Evolutionary conservation across 2,113 vertebrate species (phyloP), one percentile per base, ranked within the genome.

Genomic region (Ophthalmolycus amberensis): DNA sequence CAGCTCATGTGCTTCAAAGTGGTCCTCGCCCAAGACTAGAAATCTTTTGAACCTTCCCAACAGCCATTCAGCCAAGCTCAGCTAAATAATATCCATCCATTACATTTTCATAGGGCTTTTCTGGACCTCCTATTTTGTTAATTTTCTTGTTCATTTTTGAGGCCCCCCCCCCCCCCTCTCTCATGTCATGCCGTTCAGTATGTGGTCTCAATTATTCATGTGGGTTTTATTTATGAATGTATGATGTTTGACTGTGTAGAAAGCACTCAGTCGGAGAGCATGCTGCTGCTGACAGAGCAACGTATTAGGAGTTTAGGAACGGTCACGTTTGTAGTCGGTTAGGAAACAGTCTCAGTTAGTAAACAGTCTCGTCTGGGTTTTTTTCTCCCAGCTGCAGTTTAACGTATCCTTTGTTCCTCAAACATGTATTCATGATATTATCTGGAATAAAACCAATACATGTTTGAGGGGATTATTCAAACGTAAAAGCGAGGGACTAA

Each of bases 141-240:
- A 72, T 92, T 79, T 86, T 79, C 74, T 87, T 90, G 83, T 88
- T 94, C 93, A 91, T 91, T 92, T 91, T 82, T 42, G 37, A 58
- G 42, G 67, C 27, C 27, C 27, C 27, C 27, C 27, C 40, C 11
- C 27, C 25, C 8, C 56, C 42, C 70, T 22, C 52, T 79, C 64
- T 80, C 82, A 54, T 72, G 83, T 83, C 85, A 88, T 82, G 64
- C 79, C 59, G 34, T 90, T 90, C 85, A 79, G 78, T 34, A 1
- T 73, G 59, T 86, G 71, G 38, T 81, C 90, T 95, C 89, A 94
- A 94, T 95, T 94, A 95, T 94, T 81, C 87, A 95, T 94, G 90
- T 20, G 59, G 42, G 87, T 90, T 83, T 87, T 88, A 91, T 92
- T 83, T 88, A 58, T 88, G 89, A 91, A 89, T 92, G 86, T 78